Conservation (phyloP, 1,140 invertebrate species). For the Eupristina koningsbergeri region DNA sequence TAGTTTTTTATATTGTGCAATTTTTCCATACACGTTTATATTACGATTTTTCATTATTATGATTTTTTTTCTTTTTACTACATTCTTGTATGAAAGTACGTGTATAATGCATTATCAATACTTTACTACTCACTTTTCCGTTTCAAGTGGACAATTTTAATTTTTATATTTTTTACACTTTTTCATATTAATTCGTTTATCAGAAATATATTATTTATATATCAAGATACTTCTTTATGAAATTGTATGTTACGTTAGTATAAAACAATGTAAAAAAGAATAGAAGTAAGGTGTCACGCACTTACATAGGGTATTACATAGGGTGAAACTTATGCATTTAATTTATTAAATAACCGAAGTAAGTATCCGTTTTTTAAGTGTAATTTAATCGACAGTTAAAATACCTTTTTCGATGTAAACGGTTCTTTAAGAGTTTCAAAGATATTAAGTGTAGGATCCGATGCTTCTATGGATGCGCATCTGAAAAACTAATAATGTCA, state of each 20-base stretch:
- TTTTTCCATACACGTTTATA: too few relatives aligned
- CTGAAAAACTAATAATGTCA: background rate
- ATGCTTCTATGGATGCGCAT: constrained; percentile 17
- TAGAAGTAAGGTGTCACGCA: background rate
- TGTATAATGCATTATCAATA: too few relatives aligned
- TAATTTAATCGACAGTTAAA: constrained; percentile 34
- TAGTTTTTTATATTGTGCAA: too few relatives aligned
- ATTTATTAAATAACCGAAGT: background rate
- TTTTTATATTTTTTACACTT: too few relatives aligned
- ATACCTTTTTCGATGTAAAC: background rate
- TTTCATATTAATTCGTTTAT: background rate
- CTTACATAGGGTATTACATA: too few relatives aligned
- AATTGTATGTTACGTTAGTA: background rate
- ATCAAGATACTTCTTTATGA: background rate
- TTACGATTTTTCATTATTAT: too few relatives aligned
- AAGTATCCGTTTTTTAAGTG: background rate
- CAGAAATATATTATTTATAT: background rate
- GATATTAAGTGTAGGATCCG: background rate
- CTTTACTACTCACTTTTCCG: too few relatives aligned
- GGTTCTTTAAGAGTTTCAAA: background rate
- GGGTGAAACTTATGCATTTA: background rate
- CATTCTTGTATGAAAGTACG: too few relatives aligned
- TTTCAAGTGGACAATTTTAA: too few relatives aligned
- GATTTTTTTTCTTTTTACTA: too few relatives aligned
- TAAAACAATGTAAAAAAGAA: background rate